A percentile compares a stretch with the other conserved stretches of the same genome.
Conservation (phyloP, 2,888 invertebrate species). For the Lycia hirtaria region DNA sequence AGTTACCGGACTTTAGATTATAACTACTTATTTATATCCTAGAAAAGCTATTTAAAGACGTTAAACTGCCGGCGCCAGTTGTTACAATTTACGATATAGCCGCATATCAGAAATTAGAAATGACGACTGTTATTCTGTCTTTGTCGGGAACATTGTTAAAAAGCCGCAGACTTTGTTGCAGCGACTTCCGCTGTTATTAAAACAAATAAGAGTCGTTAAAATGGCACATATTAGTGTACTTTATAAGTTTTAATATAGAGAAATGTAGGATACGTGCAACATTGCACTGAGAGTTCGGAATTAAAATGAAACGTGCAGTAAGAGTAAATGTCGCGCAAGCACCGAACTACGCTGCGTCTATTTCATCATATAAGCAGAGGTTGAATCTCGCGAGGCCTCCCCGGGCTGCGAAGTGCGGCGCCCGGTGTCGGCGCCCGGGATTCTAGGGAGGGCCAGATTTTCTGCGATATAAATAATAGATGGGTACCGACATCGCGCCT, state of each 20-base stretch:
- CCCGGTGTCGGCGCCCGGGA: no score
- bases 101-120: conserved; percentile 18
- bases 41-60: conserved; percentile 13
- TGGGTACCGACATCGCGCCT: conserved; percentile 44
- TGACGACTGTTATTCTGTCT: conserved; percentile 12
- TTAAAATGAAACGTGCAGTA: conserved; percentile 29
- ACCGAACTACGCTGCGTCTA: conserved; percentile 20
- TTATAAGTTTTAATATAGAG: conserved; percentile 26
- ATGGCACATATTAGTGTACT: conserved; percentile 16
- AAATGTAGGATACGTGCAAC: conserved; percentile 16
- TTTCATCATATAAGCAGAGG: conserved; percentile 34
- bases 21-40: conserved; percentile 15
- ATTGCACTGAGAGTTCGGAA: conserved; percentile 25
- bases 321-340: conserved; percentile 19
- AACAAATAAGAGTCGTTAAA: conserved; percentile 24
- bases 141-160: conserved; percentile 16
- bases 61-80: conserved; percentile 15
- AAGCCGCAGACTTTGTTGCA: conserved; percentile 17
- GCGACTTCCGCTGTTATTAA: conserved; percentile 22
- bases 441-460: conserved; percentile 45
- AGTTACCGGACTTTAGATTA: conserved; percentile 20
- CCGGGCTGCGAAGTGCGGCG: conserved; percentile 19
- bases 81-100: conserved; percentile 9
- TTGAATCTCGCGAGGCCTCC: conserved; percentile 28
- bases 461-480: conserved; percentile 54